Conservation (phyloP, 2,113 vertebrate genomes). For the Muntiacus muntjak region DNA sequence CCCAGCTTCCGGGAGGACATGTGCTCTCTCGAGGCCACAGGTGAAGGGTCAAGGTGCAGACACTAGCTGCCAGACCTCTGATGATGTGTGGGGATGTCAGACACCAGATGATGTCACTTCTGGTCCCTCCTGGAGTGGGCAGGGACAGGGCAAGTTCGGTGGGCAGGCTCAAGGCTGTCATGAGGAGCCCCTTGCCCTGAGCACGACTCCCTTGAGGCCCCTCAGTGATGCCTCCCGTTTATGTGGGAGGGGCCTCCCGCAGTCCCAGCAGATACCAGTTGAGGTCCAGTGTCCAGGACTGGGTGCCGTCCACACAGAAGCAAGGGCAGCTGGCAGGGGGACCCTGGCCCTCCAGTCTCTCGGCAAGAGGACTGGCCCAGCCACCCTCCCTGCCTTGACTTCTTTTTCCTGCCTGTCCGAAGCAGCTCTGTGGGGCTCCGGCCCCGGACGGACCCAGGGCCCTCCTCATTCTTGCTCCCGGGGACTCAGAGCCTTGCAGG, state of each 20-base stretch:
- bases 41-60: neutral
- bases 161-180: neutral
- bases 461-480: neutral
- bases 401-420: neutral
- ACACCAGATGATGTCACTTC: no score
- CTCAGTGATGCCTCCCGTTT: neutral
- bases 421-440: neutral
- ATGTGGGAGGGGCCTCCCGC: fast-evolving
- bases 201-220: neutral
- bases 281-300: no score
- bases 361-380: neutral
- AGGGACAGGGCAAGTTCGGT: neutral
- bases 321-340: neutral
- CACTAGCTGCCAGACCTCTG: neutral
- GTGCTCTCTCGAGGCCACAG: fast-evolving
- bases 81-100: neutral
- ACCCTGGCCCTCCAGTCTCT: neutral
- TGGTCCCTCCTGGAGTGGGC: neutral
- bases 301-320: neutral
- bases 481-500: fast-evolving
- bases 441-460: neutral
- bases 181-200: neutral
- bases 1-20: neutral
- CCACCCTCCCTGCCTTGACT: neutral
- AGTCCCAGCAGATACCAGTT: no score